These are phyloP conservation scores for Hymenopus coronatus DNA, from an alignment of 2,888 invertebrate genomes.

Conservation along the genomic window DNA sequence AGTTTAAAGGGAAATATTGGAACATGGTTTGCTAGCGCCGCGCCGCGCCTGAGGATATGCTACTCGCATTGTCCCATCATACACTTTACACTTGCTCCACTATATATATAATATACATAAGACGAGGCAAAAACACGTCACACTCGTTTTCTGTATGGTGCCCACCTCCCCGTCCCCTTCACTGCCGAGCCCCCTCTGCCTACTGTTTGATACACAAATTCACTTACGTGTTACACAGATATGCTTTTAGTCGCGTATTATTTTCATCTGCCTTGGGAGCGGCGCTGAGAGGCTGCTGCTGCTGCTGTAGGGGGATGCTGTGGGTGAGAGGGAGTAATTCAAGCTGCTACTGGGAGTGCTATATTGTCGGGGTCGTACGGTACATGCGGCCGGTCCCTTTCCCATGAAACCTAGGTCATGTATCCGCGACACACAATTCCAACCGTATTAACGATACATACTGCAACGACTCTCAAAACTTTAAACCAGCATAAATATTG, in stretches of 20 bases:
- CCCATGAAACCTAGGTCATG: no score
- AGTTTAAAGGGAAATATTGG: not conserved
- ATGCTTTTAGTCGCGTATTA: slow-evolving; percentile 43
- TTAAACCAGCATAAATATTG: no score
- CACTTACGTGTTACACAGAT: slow-evolving; percentile 42
- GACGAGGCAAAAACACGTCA: not conserved
- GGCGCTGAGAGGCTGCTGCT: slow-evolving; percentile 23
- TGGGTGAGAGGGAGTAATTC: slow-evolving; percentile 23
- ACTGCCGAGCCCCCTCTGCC: slow-evolving; percentile 13
- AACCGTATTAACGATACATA: no score
- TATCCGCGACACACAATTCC: no score
- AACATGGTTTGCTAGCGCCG: no score
- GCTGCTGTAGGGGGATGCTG: slow-evolving; percentile 24
- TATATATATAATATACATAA: not conserved
- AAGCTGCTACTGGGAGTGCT: slow-evolving; percentile 1
- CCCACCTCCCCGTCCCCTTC: not conserved
- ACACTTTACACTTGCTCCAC: not conserved
- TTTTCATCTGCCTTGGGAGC: slow-evolving; percentile 39
- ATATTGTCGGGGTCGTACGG: no score
- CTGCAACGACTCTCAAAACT: no score
- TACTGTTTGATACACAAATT: slow-evolving; percentile 38
- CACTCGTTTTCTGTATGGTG: not conserved
- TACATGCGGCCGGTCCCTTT: no score
- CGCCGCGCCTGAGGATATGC: not conserved
- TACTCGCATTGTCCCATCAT: not conserved